Evolutionary conservation across 1,140 invertebrate species (phyloP), one percentile per base, ranked within the genome.

Genomic region (Apocrypta bakeri): DNA sequence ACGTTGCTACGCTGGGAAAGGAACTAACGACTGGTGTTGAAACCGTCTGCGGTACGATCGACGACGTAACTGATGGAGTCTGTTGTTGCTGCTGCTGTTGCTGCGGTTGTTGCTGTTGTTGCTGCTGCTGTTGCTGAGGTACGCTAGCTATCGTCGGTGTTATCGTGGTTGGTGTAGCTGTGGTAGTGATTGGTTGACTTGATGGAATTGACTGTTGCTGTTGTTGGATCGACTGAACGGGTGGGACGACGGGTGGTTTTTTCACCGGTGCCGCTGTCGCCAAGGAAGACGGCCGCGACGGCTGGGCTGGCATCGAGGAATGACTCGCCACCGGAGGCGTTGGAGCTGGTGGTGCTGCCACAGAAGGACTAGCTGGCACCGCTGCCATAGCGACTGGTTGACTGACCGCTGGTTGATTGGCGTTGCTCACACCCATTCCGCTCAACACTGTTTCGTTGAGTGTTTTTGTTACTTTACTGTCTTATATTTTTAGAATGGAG

Each of bases 271-370:
- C 90, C 14, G 91, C 90, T 9, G 91, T 90, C 64, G 91, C 90
- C 85, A 91, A 81, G n/a, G 92, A 88, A 21, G 88, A 88, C 2
- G 92, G 90, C 82, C 92, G 87, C 12, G 91, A 87, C 25, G 92
- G 91, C 83, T 93, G 93, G 8, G 91, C 91, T 56, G 92, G 92
- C 87, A 93, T 90, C 63, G 91, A 90, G 7, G 88, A 81, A 78
- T 93, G 92, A 89, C 90, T 91, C 63, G 92, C 90, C 33, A 92
- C 88, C 79, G 90, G 84, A 27, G 86, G 85, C 84, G 88, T 88
- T 21, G 86, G 85, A 64, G 82, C 85, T 63, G 88, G 89, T 78
- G 89, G 87, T 31, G 87, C 84, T 29, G 87, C 82, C 56, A 88
- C 88, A 17, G 86, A 86, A 61, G 90, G 29, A 24, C 56, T 80